A percentile compares a stretch with the other conserved stretches of the same genome.
phyloP scores from a whole-genome alignment of 2,113 vertebrate genomes.

The Colistium nudipinnis region DNA sequence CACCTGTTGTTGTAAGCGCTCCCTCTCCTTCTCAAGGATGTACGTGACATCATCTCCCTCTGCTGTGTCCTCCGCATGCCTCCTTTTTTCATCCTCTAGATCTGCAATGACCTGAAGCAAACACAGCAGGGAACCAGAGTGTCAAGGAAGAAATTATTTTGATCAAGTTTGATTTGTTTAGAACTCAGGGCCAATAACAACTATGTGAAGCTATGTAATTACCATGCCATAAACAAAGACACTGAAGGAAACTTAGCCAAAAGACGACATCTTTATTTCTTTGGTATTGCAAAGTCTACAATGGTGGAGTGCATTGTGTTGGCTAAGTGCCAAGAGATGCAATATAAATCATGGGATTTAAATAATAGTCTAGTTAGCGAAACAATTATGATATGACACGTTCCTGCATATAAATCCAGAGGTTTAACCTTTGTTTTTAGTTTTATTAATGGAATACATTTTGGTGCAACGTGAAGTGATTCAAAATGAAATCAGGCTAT shows the following conservation, averaged over 20 bases:
- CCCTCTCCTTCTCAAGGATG: conserved; percentile 96
- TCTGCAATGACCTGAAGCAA: conserved; percentile 91
- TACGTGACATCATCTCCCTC: conserved; percentile 98
- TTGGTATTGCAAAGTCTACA: not conserved
- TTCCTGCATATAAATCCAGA: no score
- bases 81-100: conserved; percentile 92
- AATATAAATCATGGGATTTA: not conserved
- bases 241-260: not conserved
- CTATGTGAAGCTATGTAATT: conserved; percentile 2
- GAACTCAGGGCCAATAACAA: not conserved
- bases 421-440: not conserved
- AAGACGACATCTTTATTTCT: not conserved
- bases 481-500: not conserved
- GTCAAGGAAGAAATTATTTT: not conserved
- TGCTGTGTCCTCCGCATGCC: conserved; percentile 94
- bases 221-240: not conserved
- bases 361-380: no score
- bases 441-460: not conserved
- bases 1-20: conserved; percentile 96
- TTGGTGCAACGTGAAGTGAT: not conserved
- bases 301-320: not conserved
- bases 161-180: not conserved
- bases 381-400: no score
- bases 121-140: conserved; percentile 44
- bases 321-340: not conserved